Conservation (phyloP, 2,797 vertebrate species). For the Dipus sagitta region DNA sequence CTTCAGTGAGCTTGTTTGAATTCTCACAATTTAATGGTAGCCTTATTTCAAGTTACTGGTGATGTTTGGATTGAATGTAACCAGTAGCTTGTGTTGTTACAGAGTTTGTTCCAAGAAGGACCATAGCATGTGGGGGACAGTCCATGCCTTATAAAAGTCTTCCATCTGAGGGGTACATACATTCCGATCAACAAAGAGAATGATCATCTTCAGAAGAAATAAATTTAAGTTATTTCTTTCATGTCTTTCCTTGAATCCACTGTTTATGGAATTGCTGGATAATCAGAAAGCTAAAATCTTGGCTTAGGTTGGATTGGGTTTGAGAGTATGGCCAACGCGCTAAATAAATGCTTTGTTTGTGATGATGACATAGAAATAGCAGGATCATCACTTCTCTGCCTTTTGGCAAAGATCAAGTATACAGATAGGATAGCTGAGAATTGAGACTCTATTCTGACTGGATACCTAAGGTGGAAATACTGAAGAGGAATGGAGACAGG, state of each 20-base stretch:
- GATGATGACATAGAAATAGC: neutral
- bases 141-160: neutral
- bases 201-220: neutral
- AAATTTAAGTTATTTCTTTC: neutral
- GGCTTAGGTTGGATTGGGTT: neutral
- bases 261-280: neutral
- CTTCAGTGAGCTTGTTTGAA: conserved; percentile 49
- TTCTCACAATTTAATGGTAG: conserved; percentile 2
- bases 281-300: neutral
- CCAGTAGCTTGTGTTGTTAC: neutral
- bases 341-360: neutral
- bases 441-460: neutral
- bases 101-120: neutral
- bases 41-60: neutral
- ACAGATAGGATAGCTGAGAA: neutral
- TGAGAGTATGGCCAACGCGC: fast-evolving
- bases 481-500: neutral
- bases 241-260: neutral
- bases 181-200: neutral
- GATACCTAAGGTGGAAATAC: fast-evolving
- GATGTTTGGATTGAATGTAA: neutral
- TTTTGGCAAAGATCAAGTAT: too few species aligned
- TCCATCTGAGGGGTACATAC: too few species aligned
- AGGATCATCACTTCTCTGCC: too few species aligned
- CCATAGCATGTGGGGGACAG: too few species aligned